These are phyloP conservation scores for Ciona savignyi DNA, from an alignment of 23 tunicate species.

Conservation along the genomic window DNA sequence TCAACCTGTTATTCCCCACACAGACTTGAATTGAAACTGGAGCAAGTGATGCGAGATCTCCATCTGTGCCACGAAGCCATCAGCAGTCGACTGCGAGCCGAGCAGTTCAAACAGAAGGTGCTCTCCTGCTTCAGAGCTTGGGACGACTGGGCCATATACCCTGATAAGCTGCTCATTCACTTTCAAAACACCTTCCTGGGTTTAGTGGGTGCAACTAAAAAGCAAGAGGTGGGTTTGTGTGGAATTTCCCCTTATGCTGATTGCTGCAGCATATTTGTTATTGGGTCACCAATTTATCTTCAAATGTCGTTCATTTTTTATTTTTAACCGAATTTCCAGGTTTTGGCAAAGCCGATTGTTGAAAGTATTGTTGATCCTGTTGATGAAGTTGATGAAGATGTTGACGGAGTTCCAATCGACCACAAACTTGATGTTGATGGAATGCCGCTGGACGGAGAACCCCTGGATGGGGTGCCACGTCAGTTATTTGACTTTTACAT, in stretches of 20 bases:
- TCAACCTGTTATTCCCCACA: too few species aligned
- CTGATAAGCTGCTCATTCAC: conserved; percentile 71
- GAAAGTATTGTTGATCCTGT: neutral
- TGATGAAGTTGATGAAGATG: conserved; percentile 3
- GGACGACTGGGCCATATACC: conserved; percentile 98
- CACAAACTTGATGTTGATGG: conserved; percentile 46
- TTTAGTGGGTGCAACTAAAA: conserved; percentile 25
- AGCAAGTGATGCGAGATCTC: conserved; percentile 72
- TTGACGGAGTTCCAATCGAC: neutral
- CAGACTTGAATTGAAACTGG: conserved; percentile 70
- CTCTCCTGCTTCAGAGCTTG: conserved; percentile 84
- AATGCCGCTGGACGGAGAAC: conserved; percentile 80
- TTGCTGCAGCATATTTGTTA: too few species aligned
- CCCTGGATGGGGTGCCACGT: conserved; percentile 86
- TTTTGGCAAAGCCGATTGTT: neutral
- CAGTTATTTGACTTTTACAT: too few species aligned
- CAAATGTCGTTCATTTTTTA: too few species aligned
- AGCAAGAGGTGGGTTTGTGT: neutral
- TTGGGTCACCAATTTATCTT: too few species aligned
- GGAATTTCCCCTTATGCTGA: too few species aligned
- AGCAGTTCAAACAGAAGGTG: conserved; percentile 92
- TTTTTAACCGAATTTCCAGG: neutral
- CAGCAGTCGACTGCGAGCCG: conserved; percentile 73
- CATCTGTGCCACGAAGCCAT: conserved; percentile 66
- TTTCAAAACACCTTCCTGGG: conserved; percentile 86